Evolutionary conservation across 2,888 invertebrate genomes (phyloP), one percentile per base, ranked within the genome.

Genomic region (Capitulum mitella): DNA sequence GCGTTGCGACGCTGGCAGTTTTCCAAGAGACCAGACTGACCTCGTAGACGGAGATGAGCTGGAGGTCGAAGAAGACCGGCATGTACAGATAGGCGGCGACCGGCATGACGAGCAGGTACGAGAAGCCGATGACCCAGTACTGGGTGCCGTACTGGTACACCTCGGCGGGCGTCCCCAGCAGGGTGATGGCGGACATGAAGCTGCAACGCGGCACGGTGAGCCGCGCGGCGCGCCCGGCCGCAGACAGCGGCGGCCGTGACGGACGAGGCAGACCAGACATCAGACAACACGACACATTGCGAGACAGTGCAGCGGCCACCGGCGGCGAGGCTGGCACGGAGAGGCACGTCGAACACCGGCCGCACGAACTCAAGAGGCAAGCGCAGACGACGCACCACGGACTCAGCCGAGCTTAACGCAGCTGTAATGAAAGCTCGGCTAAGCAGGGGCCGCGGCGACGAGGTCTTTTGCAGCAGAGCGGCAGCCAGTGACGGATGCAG

Each of bases 41-140:
- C 90, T 95, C 93, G 84, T 93, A 94, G 83, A 92, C 93, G 78
- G 94, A 94, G 1, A 94, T 95, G 80, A 95, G 86, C 81, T 93
- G 89, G 80, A 95, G 88, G 83, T 92, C 90, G 89, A 93, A 93
- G 86, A 92, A 95, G 16, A 95, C 93, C 0, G 95, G 95, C 82
- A 95, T 88, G 84, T 93, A 95, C 16, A 94, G 87, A 81, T 90
- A 90, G 64, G 93, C 91, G 5, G 94, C 82, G 0, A 82, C 78
- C 79, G 79, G 85, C 46, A 84, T 83, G 10, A 85, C 85, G 2
- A 85, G 80, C 40, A 85, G 82, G 81, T 85, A 86, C 19, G 85
- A 84, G 22, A 86, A 77, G 10, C 83, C 82, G 54, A 83, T 82
- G n/a, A 85, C 84, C 77, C 82, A 79, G 84, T 93, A 94, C 83